Base-by-base conservation (phyloP, 2,113 vertebrate species). In the Odontesthes bonariensis region DNA sequence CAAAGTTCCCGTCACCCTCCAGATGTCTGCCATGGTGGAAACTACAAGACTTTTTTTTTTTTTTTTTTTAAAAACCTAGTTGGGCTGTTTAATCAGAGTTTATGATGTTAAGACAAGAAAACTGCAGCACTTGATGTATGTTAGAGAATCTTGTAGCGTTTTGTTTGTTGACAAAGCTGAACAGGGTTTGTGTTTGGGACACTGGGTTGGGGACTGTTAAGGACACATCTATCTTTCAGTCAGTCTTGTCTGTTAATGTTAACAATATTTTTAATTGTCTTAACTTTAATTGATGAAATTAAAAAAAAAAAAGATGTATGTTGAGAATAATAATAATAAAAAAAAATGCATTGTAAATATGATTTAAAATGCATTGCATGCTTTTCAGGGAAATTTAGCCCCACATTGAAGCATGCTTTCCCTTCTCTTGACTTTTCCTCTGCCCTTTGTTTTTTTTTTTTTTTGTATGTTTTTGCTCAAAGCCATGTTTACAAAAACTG, bases 401-500 rank as follows among this genome's bases (percentile, higher is more conserved):
- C 89, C 84, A 80, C 38, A 32, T 85, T 56, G 62, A 88, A 88
- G 89, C 91, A 92, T 92, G 88, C 84, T 47, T 82, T 88, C 84
- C 75, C 74, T 78, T 83, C 38, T 86, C 70, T 82, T 56, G 66
- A 74, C 74, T 62, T 84, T 58, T 73, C 77, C 71, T 83, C 74
- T 53, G 75, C 73, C 82, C 76, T 86, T 3, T 89, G 2, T 38
- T 27, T 27, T 27, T 27, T 27, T 27, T 27, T 27, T 27, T 27
- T 3, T 27, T 27, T n/a, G n/a, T n/a, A n/a, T n/a, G n/a, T n/a
- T 27, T 93, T 88, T 88, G 91, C 88, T 91, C 82, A 87, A 93
- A 92, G 91, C 91, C 90, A 93, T 93, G 93, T 94, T 94, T 94
- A 94, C 93, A 93, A 81, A 85, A 86, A 91, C 92, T 87, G 92